These are phyloP conservation scores for Phaedon cochleariae DNA, from an alignment of 2,888 invertebrate genomes.

Conservation along the genomic window DNA sequence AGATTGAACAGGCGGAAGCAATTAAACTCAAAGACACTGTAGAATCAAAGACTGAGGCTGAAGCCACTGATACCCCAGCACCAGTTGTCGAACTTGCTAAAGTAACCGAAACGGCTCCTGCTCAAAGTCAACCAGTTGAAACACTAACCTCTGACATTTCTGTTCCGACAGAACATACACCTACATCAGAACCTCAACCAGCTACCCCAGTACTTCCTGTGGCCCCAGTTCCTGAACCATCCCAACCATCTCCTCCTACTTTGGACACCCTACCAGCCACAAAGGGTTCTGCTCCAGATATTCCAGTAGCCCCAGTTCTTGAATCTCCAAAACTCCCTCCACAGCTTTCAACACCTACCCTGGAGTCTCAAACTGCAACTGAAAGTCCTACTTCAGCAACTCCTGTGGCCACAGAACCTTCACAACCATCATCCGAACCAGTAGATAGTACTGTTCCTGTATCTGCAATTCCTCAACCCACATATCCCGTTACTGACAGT, in stretches of 20 bases:
- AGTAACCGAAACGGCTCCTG: neutral
- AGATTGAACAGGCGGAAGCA: constrained; percentile 35
- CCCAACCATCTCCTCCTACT: neutral
- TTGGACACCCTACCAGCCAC: neutral
- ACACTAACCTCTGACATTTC: constrained; percentile 12
- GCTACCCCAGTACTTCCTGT: neutral
- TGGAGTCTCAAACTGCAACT: constrained; percentile 9
- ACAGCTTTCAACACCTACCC: too few relatives aligned
- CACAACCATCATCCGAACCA: neutral
- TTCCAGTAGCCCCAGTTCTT: constrained; percentile 4
- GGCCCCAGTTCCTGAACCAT: constrained; percentile 25
- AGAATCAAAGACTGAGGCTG: constrained; percentile 27
- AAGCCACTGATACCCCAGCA: constrained; percentile 28
- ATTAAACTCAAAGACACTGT: constrained; percentile 39
- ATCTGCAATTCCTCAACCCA: constrained; percentile 9
- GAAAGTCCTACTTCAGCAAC: constrained; percentile 35
- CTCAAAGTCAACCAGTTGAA: constrained; percentile 5
- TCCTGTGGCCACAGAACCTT: neutral
- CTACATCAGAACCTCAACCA: constrained; percentile 22
- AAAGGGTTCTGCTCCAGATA: neutral
- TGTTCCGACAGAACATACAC: constrained; percentile 39
- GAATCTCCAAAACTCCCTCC: neutral
- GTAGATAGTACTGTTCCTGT: constrained; percentile 22
- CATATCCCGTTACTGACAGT: constrained; percentile 14
- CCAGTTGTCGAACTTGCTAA: neutral